Base-by-base conservation (phyloP, 2,113 vertebrate genomes). In the Eulacestoma nigropectus region DNA sequence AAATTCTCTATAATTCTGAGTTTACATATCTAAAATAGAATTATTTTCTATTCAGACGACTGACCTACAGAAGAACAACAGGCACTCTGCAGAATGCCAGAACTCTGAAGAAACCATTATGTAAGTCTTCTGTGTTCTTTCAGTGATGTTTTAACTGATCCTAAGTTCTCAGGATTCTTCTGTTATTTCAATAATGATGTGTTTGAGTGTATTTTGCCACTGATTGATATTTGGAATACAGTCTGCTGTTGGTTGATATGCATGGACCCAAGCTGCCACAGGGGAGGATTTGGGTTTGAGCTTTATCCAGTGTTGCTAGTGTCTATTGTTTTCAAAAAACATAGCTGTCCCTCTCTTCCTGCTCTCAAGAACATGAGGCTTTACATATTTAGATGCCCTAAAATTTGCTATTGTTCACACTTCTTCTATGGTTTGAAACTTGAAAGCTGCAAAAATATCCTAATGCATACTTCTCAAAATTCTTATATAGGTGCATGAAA, bases 51-150 rank as follows among this genome's bases (percentile, higher is more conserved):
- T 89, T 35, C 93, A 99, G 99, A 84, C 98, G 99, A 9, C 76
- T 99, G 85, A 98, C 87, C 81, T 99, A 99, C 97, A 97, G 99
- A 93, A 99, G 98, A 97, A 98, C 98, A 86, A 93, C 97, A 19
- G 98, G 98, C 46, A 98, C 98, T 17, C 90, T 98, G 60, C 98
- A 98, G 33, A 96, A 97, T n/a, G 95, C 98, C 19, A 95, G 95
- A 72, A 98, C 97, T 62, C 92, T 98, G 44, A 98, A 96, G 97
- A 98, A 97, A 77, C 97, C 98, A 0, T 85, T 97, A 37, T 99
- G 99, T 99, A 97, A 99, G 99, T 98, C 52, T 81, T 33, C 13
- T 62, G 46, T 65, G 37, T 49, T 90, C 65, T 52, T 88, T 56
- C 70, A 44, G 52, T 57, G 25, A 7, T 93, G 22, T 27, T 52